Evolutionary conservation across 2,113 vertebrate species (phyloP), one percentile per base, ranked within the genome.

Genomic region (Hippocampus mohnikei): DNA sequence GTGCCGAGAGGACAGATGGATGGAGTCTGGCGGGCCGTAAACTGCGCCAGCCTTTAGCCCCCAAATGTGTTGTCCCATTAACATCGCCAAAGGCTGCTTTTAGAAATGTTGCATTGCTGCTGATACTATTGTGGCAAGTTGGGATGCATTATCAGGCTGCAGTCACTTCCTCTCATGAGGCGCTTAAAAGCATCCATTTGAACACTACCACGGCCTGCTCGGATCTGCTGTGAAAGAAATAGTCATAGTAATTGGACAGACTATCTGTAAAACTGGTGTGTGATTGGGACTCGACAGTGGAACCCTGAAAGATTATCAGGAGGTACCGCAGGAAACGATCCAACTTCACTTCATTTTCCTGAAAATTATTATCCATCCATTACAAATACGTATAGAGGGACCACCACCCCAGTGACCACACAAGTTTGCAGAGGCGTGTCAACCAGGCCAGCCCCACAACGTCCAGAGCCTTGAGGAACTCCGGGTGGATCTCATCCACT

Each of bases 1-100:
- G 79, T 74, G 69, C 67, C 13, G 18, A 65, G 78, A 72, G 81
- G 70, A 88, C 77, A 82, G 85, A 88, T 83, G 81, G 66, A 86
- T 85, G 73, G 77, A 86, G 77, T 76, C 81, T 80, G 83, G 80
- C 48, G 12, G 75, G 62, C 69, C 58, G 25, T 71, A 86, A 87
- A 88, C 64, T 67, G 58, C 72, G 70, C 62, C 55, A 37, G 76
- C 70, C 76, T 67, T 67, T 25, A 63, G 18, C 70, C 50, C 67
- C 10, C 18, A 76, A 84, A 81, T 84, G 77, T 77, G 70, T 66
- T 66, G 75, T 69, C 74, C 74, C 80, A 81, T 81, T 87, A 81
- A 70, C 66, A 78, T 75, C 67, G 33, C 72, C 73, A 18, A 62
- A 72, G 78, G 77, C 33, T 71, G 70, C 77, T 74, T 83, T 77